Evolutionary conservation across 2,113 vertebrate genomes (phyloP), one percentile per base, ranked within the genome.

Genomic region (Chrysemys picta): DNA sequence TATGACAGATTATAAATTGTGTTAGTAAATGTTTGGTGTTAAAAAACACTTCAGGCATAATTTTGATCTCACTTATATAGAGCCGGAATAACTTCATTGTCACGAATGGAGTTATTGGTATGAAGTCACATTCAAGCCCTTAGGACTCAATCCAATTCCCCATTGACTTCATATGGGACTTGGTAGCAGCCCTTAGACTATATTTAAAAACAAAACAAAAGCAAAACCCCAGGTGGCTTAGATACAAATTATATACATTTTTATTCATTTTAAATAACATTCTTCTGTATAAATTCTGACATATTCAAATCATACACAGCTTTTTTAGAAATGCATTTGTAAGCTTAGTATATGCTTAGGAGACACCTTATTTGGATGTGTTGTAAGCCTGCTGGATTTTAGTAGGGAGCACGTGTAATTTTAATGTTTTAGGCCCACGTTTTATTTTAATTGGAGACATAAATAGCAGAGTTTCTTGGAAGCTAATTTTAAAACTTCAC

Each of bases 161-260:
- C 62, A 92, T 90, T 90, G 94, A 90, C 93, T 65, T 80, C 2
- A 93, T 22, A 72, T 69, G 35, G 62, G 17, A n/a, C 31, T 69
- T 69, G 35, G 35, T 10, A 69, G 35, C 35, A n/a, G 35, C 35
- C 35, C 42, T 38, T 10, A 8, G 29, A 50, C 25, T 24, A 19
- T 10, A 21, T 42, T 31, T 82, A 84, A 92, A 92, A 42, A 96
- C 53, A 89, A 96, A 88, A 96, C 82, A 96, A 97, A 98, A n/a
- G 80, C 96, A 97, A 97, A 97, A 84, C 92, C 87, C 83, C 96
- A 96, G 94, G 83, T 97, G 95, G 91, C 96, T 96, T 96, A 98
- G 97, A 95, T 98, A 98, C 98, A 98, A 98, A 98, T 98, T 98
- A 98, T 98, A 98, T 98, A 98, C 98, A 98, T 98, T 98, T 98